Evolutionary conservation across 2,888 invertebrate species (phyloP).

Genomic region (Drosophila rellima): DNA sequence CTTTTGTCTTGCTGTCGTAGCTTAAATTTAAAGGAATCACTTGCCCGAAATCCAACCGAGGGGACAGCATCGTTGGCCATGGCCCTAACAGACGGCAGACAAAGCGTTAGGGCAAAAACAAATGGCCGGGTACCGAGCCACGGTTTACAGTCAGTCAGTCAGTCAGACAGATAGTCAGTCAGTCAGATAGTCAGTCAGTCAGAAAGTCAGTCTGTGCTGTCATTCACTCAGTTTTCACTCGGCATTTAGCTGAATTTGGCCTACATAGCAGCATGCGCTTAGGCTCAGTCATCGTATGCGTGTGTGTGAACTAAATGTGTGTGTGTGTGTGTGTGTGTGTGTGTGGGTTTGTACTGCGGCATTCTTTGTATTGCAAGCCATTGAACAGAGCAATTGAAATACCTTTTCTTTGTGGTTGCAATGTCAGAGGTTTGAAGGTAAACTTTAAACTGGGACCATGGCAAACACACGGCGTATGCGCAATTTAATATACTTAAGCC

Average conservation of each 20-base stretch:
- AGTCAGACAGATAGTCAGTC: constrained; percentile 35
- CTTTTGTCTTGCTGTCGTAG: constrained; percentile 7
- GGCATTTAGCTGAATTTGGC: constrained; percentile 55
- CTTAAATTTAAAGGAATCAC: constrained; percentile 53
- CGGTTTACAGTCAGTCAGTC: constrained; percentile 20
- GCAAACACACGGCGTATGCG: constrained; percentile 45
- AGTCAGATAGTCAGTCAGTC: constrained; percentile 33
- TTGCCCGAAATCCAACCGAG: constrained; percentile 30
- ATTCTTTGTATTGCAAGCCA: constrained; percentile 56
- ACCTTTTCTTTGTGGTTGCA: constrained; percentile 18
- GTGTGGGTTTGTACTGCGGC: constrained; percentile 17
- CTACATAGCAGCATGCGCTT: constrained; percentile 55
- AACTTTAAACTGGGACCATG: constrained; percentile 45
- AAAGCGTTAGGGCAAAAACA: constrained; percentile 32
- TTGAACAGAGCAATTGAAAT: constrained; percentile 68
- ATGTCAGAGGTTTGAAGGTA: constrained; percentile 24
- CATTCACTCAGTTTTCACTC: constrained; percentile 64
- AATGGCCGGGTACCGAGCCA: constrained; percentile 30
- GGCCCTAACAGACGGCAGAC: constrained; percentile 32
- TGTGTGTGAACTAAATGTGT: constrained; percentile 11
- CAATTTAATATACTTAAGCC: constrained; percentile 53
- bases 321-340: constrained; percentile 15
- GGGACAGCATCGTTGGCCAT: constrained; percentile 38
- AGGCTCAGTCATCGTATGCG: not conserved
- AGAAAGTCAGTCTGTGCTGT: constrained; percentile 42